phyloP scores from a whole-genome alignment of 2,113 vertebrate species.

The Nothoprocta pentlandii region DNA sequence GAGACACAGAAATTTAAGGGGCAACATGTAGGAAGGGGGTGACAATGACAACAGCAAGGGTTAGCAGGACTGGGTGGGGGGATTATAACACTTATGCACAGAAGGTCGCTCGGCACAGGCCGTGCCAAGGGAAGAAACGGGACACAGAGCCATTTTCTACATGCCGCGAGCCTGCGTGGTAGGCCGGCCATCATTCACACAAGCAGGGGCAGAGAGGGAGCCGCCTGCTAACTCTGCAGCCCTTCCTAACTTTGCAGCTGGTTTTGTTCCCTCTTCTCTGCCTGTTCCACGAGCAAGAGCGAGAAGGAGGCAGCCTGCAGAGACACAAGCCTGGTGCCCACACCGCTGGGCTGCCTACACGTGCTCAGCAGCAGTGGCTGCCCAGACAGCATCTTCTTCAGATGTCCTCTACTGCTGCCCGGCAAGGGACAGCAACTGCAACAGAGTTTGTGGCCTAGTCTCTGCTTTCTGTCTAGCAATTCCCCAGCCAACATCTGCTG shows the following conservation, averaged over 20 bases:
- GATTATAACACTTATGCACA: constrained; percentile 68
- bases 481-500: neutral
- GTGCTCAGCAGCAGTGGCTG: neutral
- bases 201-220: neutral
- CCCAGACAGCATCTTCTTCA: neutral
- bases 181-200: constrained; percentile 55
- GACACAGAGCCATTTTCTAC: constrained; percentile 47
- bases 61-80: constrained; percentile 58
- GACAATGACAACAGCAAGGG: constrained; percentile 49
- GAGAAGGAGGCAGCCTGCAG: neutral
- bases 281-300: neutral
- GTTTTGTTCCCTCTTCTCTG: neutral
- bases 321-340: neutral
- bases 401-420: neutral
- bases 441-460: neutral
- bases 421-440: neutral
- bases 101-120: constrained; percentile 24
- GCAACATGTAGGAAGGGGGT: constrained; percentile 59
- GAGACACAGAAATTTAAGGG: constrained; percentile 75
- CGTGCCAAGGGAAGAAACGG: constrained; percentile 39
- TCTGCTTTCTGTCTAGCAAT: neutral
- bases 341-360: neutral
- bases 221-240: neutral
- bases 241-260: neutral
- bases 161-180: constrained; percentile 30